Conservation (phyloP, 2,888 invertebrate genomes). For the Drosophila monieri region DNA sequence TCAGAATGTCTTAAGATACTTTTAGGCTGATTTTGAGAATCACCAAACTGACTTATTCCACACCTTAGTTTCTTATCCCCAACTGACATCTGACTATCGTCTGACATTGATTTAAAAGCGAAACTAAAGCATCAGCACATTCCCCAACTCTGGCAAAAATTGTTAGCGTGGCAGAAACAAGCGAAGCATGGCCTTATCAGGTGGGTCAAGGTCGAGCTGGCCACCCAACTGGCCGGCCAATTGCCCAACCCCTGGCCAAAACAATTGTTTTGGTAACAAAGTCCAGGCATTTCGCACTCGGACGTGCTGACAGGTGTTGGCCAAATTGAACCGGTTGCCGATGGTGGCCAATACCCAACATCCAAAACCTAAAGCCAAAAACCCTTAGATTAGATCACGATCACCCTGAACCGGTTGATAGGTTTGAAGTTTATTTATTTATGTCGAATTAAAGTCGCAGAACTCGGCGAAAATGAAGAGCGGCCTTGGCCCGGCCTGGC, state of each 20-base stretch:
- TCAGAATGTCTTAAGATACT: conserved; percentile 15
- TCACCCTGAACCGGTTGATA: conserved; percentile 39
- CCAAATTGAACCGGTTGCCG: conserved; percentile 5
- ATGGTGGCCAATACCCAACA: background rate
- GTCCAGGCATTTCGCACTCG: conserved; percentile 39
- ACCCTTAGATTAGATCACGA: conserved; percentile 39
- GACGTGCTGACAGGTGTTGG: conserved; percentile 34
- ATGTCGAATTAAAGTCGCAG: conserved; percentile 19
- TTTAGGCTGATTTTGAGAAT: conserved; percentile 18
- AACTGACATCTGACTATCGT: background rate
- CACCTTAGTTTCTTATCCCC: background rate
- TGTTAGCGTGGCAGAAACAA: conserved; percentile 30
- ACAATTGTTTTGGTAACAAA: conserved; percentile 4
- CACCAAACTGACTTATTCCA: background rate
- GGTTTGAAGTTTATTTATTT: conserved; percentile 1
- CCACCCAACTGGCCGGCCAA: conserved; percentile 20
- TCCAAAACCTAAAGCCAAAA: background rate
- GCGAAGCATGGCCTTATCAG: conserved; percentile 15
- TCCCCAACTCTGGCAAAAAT: conserved; percentile 14
- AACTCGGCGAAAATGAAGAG: conserved; percentile 26
- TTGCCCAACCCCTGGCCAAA: conserved; percentile 14
- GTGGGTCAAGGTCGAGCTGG: conserved; percentile 32
- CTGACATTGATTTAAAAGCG: background rate
- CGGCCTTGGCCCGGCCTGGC: conserved; percentile 17
- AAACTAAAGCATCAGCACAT: conserved; percentile 5